Evolutionary conservation across 2,113 vertebrate genomes (phyloP).

Genomic region (Lophura nycthemera): DNA sequence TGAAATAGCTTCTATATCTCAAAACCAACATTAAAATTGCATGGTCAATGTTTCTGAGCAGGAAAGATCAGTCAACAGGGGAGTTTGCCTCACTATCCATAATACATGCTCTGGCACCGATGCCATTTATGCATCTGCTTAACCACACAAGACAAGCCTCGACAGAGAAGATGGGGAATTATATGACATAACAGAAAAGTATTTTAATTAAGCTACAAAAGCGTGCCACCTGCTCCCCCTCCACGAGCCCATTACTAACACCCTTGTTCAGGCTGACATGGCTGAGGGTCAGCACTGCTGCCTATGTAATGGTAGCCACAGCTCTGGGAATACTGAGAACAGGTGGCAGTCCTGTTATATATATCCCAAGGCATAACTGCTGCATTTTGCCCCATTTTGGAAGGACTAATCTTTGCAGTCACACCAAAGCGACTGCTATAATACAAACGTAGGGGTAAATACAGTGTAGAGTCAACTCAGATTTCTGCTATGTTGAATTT

Average conservation of each 20-base stretch:
- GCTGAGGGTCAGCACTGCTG: not conserved
- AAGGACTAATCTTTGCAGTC: not conserved
- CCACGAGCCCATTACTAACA: not conserved
- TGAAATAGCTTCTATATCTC: not conserved
- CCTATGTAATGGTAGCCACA: not conserved
- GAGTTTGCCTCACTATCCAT: not conserved
- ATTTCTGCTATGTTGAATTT: not conserved
- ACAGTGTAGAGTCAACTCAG: not conserved
- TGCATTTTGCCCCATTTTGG: not conserved
- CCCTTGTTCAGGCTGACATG: not conserved
- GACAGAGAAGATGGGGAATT: not conserved
- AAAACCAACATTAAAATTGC: conserved; percentile 7
- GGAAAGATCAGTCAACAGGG: not conserved
- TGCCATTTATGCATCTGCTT: not conserved
- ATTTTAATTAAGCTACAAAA: conserved; percentile 2
- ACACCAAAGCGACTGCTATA: not conserved
- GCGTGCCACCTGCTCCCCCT: not conserved
- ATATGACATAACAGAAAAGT: not conserved
- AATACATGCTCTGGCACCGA: not conserved
- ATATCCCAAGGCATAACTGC: not conserved
- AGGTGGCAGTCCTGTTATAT: not conserved
- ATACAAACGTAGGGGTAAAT: not conserved
- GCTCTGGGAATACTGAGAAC: not conserved
- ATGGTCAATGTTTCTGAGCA: conserved; percentile 8
- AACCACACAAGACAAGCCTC: conserved; percentile 19